These are phyloP conservation scores for Apus apus DNA, from an alignment of 2,113 vertebrate genomes.

Conservation along the genomic window DNA sequence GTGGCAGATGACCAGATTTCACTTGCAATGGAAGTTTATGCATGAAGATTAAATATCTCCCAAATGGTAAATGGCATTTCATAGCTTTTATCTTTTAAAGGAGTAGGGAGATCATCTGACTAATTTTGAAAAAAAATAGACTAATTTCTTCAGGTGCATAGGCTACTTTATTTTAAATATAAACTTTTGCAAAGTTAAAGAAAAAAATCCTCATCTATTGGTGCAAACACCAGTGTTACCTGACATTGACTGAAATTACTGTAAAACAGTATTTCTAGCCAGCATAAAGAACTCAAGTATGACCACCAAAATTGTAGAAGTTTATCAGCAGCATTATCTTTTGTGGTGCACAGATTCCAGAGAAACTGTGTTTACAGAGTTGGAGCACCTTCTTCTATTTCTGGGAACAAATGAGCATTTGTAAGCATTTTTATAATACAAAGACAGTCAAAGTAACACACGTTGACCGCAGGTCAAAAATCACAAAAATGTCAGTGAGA, in stretches of 20 bases:
- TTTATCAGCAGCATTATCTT: background rate
- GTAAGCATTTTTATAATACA: background rate
- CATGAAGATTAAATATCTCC: background rate
- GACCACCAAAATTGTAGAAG: background rate
- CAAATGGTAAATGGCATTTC: background rate
- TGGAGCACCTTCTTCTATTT: background rate
- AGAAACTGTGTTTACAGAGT: background rate
- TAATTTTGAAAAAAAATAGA: background rate
- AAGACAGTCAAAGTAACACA: background rate
- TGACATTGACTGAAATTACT: background rate
- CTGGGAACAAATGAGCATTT: background rate
- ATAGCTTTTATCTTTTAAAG: background rate
- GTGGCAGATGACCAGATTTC: background rate
- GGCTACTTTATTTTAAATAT: background rate
- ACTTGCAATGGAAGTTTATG: background rate
- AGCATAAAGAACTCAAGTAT: background rate
- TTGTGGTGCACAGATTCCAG: background rate
- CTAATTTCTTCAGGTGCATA: background rate
- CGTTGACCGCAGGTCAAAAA: background rate
- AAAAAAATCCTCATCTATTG: background rate
- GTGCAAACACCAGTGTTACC: background rate
- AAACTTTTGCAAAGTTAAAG: background rate
- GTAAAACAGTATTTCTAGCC: background rate
- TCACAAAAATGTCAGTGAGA: background rate
- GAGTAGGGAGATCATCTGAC: fast-evolving